Percentiles rank a stretch among this genome's conserved stretches.
phyloP scores from a whole-genome alignment of 1,140 invertebrate genomes.

The Euura saliciscinereae region DNA sequence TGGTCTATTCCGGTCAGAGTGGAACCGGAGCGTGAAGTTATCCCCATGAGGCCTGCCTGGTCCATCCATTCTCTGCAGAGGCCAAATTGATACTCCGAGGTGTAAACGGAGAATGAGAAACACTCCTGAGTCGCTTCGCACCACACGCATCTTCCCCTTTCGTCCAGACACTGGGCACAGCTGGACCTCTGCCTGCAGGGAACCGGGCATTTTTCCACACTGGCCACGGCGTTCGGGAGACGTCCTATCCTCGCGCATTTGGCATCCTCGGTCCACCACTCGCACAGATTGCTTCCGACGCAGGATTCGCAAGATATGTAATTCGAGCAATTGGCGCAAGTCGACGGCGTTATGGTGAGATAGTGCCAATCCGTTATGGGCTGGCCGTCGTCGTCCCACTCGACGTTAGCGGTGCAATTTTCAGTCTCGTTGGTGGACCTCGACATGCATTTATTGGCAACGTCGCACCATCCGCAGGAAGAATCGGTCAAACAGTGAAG shows the following conservation, averaged over 20 bases:
- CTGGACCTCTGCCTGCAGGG: conserved; percentile 76
- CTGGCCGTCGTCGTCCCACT: conserved; percentile 43
- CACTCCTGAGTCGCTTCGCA: conserved; percentile 90
- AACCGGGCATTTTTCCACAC: conserved; percentile 70
- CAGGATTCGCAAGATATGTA: conserved; percentile 86
- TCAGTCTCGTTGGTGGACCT: conserved; percentile 68
- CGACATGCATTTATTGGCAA: conserved; percentile 69
- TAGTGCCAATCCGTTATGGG: conserved; percentile 73
- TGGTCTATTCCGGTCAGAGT: conserved; percentile 60
- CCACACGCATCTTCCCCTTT: conserved; percentile 91
- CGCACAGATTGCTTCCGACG: conserved; percentile 74
- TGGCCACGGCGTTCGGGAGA: conserved; percentile 68
- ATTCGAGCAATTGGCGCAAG: conserved; percentile 87
- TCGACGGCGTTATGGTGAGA: conserved; percentile 77
- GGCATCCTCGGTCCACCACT: conserved; percentile 86
- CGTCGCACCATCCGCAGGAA: conserved; percentile 88
- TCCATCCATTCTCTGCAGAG: conserved; percentile 93
- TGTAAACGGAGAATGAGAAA: conserved; percentile 94
- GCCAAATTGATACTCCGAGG: conserved; percentile 91
- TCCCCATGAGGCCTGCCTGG: conserved; percentile 65
- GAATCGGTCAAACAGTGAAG: conserved; percentile 87
- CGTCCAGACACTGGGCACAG: conserved; percentile 84
- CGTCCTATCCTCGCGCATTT: conserved; percentile 81
- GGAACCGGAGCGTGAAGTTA: conserved; percentile 48
- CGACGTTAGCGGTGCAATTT: conserved; percentile 60